phyloP scores from a whole-genome alignment of 2,113 vertebrate species.

The Sinocyclocheilus grahami region DNA sequence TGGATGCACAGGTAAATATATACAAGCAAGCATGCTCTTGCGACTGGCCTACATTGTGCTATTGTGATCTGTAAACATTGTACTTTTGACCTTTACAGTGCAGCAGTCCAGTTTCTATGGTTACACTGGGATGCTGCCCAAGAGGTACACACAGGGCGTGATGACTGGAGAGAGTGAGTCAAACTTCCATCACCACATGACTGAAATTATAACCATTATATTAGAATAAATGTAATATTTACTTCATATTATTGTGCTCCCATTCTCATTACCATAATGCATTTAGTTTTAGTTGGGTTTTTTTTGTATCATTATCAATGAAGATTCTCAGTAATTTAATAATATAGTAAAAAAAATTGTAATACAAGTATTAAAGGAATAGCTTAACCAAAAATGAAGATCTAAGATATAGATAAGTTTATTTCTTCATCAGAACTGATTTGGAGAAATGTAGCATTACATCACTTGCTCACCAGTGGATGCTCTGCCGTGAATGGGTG shows the following conservation, averaged over 20 bases:
- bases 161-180: conserved; percentile 97
- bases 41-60: background rate
- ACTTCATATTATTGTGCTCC: background rate
- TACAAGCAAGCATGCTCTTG: background rate
- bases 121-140: conserved; percentile 97
- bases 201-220: background rate
- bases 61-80: background rate
- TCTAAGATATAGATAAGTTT: too few relatives aligned
- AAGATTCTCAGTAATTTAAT: too few relatives aligned
- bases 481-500: too few relatives aligned
- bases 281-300: background rate
- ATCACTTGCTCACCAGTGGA: too few relatives aligned
- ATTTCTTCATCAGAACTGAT: too few relatives aligned
- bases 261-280: background rate
- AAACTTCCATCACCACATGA: background rate
- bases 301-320: too few relatives aligned
- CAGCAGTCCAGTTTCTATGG: conserved; percentile 99
- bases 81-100: conserved; percentile 78
- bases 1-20: conserved; percentile 89
- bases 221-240: background rate
- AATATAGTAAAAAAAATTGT: too few relatives aligned
- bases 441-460: too few relatives aligned
- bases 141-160: conserved; percentile 96
- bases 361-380: too few relatives aligned
- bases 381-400: too few relatives aligned